Conservation (phyloP, 2,888 invertebrate species). For the Oscheius sp. region DNA sequence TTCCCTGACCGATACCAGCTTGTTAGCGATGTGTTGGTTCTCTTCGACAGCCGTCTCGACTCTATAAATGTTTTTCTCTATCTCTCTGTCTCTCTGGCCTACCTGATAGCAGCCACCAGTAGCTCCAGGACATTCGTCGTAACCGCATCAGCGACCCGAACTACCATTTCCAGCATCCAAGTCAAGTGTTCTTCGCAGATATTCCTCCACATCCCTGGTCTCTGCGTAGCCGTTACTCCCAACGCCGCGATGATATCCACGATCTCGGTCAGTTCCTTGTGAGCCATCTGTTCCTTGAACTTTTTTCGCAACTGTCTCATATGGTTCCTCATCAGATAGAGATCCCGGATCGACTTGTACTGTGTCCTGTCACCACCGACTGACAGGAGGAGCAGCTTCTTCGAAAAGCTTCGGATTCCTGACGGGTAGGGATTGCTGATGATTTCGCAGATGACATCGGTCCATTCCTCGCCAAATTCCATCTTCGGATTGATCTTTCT, state of each 20-base stretch:
- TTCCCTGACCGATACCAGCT: slow-evolving; percentile 42
- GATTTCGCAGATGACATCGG: slow-evolving; percentile 35
- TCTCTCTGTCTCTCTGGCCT: neutral
- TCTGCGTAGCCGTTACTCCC: slow-evolving; percentile 36
- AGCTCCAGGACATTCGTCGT: slow-evolving; percentile 48
- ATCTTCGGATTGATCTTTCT: slow-evolving; percentile 32
- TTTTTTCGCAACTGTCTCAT: slow-evolving; percentile 40
- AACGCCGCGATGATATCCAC: slow-evolving; percentile 51
- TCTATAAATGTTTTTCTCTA: slow-evolving; percentile 17
- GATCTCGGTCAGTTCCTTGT: slow-evolving; percentile 55
- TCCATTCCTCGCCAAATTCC: slow-evolving; percentile 31
- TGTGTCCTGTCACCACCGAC: slow-evolving; percentile 41
- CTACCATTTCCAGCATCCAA: slow-evolving; percentile 51
- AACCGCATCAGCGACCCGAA: slow-evolving; percentile 46
- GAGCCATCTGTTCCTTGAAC: slow-evolving; percentile 38
- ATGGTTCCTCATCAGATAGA: slow-evolving; percentile 44
- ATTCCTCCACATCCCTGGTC: slow-evolving; percentile 50
- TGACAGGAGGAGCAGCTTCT: slow-evolving; percentile 46
- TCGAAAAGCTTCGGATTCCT: slow-evolving; percentile 39
- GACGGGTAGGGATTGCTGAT: neutral
- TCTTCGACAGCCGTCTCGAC: slow-evolving; percentile 33
- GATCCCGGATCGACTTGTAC: slow-evolving; percentile 45
- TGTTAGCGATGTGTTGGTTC: slow-evolving; percentile 44
- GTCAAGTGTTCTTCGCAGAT: slow-evolving; percentile 44
- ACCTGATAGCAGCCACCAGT: slow-evolving; percentile 46